A percentile compares a stretch with the other conserved stretches of the same genome.
These are phyloP conservation scores for Gadus chalcogrammus DNA, from an alignment of 2,113 vertebrate species.

Conservation along the genomic window DNA sequence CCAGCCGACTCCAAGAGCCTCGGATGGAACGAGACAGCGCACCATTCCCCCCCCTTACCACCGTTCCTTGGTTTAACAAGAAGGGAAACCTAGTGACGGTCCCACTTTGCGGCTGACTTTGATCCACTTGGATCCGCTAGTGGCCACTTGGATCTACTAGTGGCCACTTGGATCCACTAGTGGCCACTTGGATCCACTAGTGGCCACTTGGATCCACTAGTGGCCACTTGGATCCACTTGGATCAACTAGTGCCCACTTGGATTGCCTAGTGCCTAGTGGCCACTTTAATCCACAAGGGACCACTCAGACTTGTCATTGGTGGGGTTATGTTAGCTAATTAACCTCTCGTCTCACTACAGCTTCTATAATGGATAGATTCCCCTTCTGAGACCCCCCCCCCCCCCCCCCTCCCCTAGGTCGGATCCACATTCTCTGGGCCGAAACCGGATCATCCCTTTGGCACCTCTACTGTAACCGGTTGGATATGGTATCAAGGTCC, in stretches of 20 bases:
- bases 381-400: conserved; percentile 43
- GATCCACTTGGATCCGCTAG: too few relatives aligned
- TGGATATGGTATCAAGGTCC: conserved; percentile 57
- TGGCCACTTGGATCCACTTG: background rate
- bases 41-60: too few relatives aligned
- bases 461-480: conserved; percentile 34
- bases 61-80: too few relatives aligned
- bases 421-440: conserved; percentile 38
- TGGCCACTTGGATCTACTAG: background rate
- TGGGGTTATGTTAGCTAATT: conserved; percentile 63
- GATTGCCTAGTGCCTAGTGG: too few relatives aligned
- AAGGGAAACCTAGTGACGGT: too few relatives aligned
- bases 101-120: too few relatives aligned
- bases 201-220: too few relatives aligned
- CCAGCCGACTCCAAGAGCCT: too few relatives aligned
- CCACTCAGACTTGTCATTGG: conserved; percentile 58
- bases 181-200: background rate
- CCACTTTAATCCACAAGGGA: conserved; percentile 14
- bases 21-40: too few relatives aligned
- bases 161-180: too few relatives aligned
- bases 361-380: conserved; percentile 51
- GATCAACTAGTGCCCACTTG: background rate
- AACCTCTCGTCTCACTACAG: conserved; percentile 58
- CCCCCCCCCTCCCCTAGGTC: conserved; percentile 38
- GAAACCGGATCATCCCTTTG: conserved; percentile 53